Base-by-base conservation (phyloP, 2,888 invertebrate species). In the Melanophora roralis region DNA sequence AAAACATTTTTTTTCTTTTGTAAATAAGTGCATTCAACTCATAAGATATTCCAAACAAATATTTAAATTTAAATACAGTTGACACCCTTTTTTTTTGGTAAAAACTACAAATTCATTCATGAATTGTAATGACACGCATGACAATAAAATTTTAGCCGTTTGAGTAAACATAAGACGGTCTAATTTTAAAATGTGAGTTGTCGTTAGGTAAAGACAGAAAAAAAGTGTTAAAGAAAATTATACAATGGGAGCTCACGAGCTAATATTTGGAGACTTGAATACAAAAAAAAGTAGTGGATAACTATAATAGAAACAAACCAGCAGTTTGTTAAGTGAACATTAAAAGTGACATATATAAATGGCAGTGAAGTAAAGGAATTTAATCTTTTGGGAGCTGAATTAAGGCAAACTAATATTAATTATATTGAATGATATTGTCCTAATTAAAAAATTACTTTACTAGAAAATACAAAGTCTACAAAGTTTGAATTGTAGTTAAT, bases 211-310 rank as follows among this genome's bases (percentile, higher is more conserved):
- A 53, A 45, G 40, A 27, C 49, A 71, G 9, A 19, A 32, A 55
- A 27, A n/a, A 27, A 27, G 27, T 34, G 49, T 27, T 55, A 16
- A 64, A 47, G 60, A 34, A 60, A 40, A 68, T 74, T 65, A 68
- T 51, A 65, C 71, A 75, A 67, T 74, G 60, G 49, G 60, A 55
- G 38, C 62, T 80, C 80, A 80, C 80, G 80, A 75, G 80, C 75
- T 75, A 80, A 72, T 62, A 62, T 51, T 57, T 60, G 45, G 16
- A 43, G 34, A 64, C 23, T 27, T n/a, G 27, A 53, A 14, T n/a
- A 55, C n/a, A 72, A 9, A 38, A 49, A 60, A 27, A 27, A 27
- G 3, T 27, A 27, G 3, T n/a, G n/a, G n/a, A 34, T 21, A 38
- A 12, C 57, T 16, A 49, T n/a, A 49, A 49, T 49, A 21, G 21